A percentile compares a stretch with the other conserved stretches of the same genome.
Conservation (phyloP, 1,140 invertebrate genomes). For the Capitella teleta region DNA sequence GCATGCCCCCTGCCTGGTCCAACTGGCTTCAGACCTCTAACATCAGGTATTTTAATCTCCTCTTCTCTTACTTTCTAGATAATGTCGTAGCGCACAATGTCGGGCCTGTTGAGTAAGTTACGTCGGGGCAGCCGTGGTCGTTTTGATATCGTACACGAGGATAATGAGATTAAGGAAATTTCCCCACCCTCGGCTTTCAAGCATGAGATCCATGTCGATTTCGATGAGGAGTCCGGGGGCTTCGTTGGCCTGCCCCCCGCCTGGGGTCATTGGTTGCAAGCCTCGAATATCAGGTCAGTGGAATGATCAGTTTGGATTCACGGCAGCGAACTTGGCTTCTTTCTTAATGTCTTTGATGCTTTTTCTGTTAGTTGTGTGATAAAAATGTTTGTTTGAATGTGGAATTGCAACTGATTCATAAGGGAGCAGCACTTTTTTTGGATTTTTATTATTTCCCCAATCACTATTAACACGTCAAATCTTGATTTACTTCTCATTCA, state of each 20-base stretch:
- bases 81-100: neutral
- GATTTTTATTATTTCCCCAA: too few species aligned
- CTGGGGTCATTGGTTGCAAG: conserved; percentile 9
- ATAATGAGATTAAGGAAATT: too few species aligned
- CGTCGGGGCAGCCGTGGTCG: neutral
- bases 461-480: too few species aligned
- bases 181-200: conserved; percentile 9
- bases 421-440: too few species aligned
- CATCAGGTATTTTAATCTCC: conserved; percentile 7
- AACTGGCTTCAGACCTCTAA: conserved; percentile 53
- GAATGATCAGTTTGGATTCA: too few species aligned
- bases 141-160: too few species aligned
- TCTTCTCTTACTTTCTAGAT: neutral
- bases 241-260: conserved; percentile 7
- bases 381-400: too few species aligned
- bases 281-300: conserved; percentile 14
- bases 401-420: too few species aligned
- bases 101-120: neutral
- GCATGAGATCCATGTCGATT: conserved; percentile 11
- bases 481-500: too few species aligned
- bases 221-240: conserved; percentile 5
- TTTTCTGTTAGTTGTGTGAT: too few species aligned
- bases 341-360: too few species aligned
- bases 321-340: too few species aligned
- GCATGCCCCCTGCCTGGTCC: conserved; percentile 40